Evolutionary conservation across 2,888 invertebrate genomes (phyloP).

Genomic region (Pandemis cinnamomeana): DNA sequence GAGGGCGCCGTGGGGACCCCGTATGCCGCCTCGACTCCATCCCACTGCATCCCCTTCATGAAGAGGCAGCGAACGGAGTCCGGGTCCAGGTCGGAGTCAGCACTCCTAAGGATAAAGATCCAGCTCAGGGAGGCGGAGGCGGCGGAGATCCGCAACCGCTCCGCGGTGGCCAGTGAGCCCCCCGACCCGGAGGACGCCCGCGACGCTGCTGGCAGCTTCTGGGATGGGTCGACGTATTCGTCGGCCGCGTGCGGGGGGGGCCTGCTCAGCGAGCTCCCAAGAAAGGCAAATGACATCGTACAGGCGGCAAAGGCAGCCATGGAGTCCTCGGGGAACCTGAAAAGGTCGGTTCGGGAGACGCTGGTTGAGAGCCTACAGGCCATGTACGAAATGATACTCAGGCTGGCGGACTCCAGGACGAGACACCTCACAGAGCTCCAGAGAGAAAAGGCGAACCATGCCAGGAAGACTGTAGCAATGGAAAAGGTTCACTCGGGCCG

Average conservation of each 20-base stretch:
- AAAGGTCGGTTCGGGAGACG: neutral
- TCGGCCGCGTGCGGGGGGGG: neutral
- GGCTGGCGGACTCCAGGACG: slow-evolving; percentile 2
- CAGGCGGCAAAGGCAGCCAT: neutral
- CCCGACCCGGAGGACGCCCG: neutral
- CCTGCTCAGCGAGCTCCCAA: neutral
- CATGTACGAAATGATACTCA: neutral
- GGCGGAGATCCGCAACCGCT: neutral
- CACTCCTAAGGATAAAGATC: neutral
- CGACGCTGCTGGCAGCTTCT: neutral
- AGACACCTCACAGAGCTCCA: neutral
- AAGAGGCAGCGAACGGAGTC: too few relatives aligned
- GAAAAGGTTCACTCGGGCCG: neutral
- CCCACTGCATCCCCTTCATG: too few relatives aligned
- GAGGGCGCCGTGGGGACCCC: too few relatives aligned
- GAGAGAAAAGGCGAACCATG: neutral
- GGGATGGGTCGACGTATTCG: neutral
- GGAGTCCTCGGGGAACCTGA: neutral
- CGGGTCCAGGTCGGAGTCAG: neutral
- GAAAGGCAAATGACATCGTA: neutral
- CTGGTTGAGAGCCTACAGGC: neutral
- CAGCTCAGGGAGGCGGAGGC: neutral
- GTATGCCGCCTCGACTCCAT: too few relatives aligned
- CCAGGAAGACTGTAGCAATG: neutral
- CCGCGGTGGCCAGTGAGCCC: neutral